Base-by-base conservation (phyloP, 2,797 vertebrate genomes). In the Dermochelys coriacea region DNA sequence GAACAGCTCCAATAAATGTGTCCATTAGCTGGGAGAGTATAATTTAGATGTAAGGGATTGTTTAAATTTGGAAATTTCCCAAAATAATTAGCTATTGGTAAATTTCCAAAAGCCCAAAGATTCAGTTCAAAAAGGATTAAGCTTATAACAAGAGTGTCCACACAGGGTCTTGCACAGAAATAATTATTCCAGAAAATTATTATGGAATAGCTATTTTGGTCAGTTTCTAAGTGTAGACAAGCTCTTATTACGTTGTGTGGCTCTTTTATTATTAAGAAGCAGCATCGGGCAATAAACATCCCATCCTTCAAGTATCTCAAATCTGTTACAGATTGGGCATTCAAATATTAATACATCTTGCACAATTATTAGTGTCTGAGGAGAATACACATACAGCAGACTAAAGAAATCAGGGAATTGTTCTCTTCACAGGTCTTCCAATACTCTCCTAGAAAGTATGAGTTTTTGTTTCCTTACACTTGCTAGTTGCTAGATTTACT, bases 61-160 rank as follows among this genome's bases (percentile, higher is more conserved):
- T 52, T 92, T 92, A 54, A 54, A 75, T 93, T 94, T 97, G 92
- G 93, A 95, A 89, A 64, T 68, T 92, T 93, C 68, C n/a, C 37
- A 71, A 41, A 71, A 71, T 71, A n/a, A 37, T n/a, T 68, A 37
- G n/a, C 11, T 71, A 41, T 71, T 71, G 68, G 68, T 71, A 71
- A 71, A 71, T 71, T 71, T 71, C 21, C 37, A 41, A 71, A 12
- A 71, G 64, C 5, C n/a, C n/a, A 71, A 71, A 11, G n/a, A 71
- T 71, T 71, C n/a, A 71, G 23, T 71, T 37, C 19, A 71, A 23
- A 23, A 37, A 71, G 68, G n/a, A 41, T 71, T 41, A 71, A 41
- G 10, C 3, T 71, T 37, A 71, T 37, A 71, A 71, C 21, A 37
- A 41, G 68, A 25, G 21, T 71, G 68, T 25, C 68, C 68, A 71